Evolutionary conservation across 1,140 invertebrate species (phyloP).

Genomic region (Drosophila nannoptera): DNA sequence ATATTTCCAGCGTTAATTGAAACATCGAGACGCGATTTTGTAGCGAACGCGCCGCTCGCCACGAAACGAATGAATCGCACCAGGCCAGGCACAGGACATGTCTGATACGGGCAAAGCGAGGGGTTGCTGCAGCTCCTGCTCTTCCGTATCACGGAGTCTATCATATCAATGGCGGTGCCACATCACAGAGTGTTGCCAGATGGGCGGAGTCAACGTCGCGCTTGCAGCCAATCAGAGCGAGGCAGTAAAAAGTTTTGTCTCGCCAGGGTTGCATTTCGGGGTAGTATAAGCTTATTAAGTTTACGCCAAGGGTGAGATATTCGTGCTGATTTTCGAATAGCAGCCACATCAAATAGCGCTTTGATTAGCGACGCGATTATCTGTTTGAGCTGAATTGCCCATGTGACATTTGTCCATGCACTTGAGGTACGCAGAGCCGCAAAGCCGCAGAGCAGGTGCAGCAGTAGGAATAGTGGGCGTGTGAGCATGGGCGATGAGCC

Average conservation of each 20-base stretch:
- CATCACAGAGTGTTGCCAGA: constrained; percentile 57
- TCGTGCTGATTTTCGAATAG: constrained; percentile 26
- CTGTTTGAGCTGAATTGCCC: constrained; percentile 74
- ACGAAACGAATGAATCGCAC: constrained; percentile 52
- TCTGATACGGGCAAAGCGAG: constrained; percentile 50
- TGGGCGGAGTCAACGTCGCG: constrained; percentile 36
- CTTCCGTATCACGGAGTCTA: constrained; percentile 10
- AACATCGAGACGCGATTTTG: constrained; percentile 48
- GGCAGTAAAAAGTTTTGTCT: constrained; percentile 37
- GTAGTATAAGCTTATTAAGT: constrained; percentile 72
- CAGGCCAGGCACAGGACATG: constrained; percentile 49
- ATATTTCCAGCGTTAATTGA: constrained; percentile 19
- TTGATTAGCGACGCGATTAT: constrained; percentile 65
- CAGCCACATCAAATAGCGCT: constrained; percentile 60
- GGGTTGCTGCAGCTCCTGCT: constrained; percentile 15
- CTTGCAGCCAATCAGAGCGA: constrained; percentile 42
- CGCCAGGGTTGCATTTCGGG: constrained; percentile 52
- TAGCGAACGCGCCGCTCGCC: constrained; percentile 49
- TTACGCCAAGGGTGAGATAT: neutral
- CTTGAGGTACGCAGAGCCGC: constrained; percentile 37
- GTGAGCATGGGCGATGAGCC: constrained; percentile 1
- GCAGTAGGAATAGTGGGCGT: neutral
- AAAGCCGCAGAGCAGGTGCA: constrained; percentile 44
- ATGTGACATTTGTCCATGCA: constrained; percentile 12
- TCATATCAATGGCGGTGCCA: constrained; percentile 58